phyloP scores from a whole-genome alignment of 1,140 invertebrate species.

The Megalonaias nervosa region DNA sequence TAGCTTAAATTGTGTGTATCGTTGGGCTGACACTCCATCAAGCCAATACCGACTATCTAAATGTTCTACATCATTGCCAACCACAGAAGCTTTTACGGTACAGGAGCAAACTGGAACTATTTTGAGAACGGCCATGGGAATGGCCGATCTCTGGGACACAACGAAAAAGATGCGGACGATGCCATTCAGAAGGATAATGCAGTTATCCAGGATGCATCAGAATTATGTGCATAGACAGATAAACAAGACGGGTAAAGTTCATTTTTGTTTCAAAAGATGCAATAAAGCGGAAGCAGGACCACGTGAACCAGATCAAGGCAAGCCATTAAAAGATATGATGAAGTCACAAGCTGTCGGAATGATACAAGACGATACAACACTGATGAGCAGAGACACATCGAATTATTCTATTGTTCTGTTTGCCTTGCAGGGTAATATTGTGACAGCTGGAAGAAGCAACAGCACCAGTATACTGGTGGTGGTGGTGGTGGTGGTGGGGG shows the following conservation, averaged over 20 bases:
- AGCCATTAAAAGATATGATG: conserved; percentile 27
- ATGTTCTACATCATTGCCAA: conserved; percentile 15
- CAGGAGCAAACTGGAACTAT: conserved; percentile 26
- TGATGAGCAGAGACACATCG: conserved; percentile 12
- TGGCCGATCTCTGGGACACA: conserved; percentile 19
- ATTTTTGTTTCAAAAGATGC: neutral
- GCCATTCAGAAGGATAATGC: conserved; percentile 10
- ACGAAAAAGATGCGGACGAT: conserved; percentile 28
- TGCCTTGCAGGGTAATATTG: conserved; percentile 25
- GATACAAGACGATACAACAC: neutral
- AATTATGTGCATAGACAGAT: conserved; percentile 26
- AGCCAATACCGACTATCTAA: conserved; percentile 27
- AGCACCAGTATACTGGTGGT: no score
- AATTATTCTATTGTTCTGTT: conserved; percentile 28
- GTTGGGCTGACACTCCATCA: conserved; percentile 32
- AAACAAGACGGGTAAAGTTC: neutral
- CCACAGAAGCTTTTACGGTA: neutral
- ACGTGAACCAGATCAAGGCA: neutral
- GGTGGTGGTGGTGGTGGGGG: no score
- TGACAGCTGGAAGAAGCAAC: conserved; percentile 1
- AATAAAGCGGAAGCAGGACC: neutral
- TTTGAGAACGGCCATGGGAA: conserved; percentile 41
- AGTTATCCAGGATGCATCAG: conserved; percentile 24
- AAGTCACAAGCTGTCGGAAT: conserved; percentile 27
- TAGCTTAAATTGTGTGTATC: conserved; percentile 9